phyloP scores from a whole-genome alignment of 2,888 invertebrate species.

The Ypsolopha scabrella region DNA sequence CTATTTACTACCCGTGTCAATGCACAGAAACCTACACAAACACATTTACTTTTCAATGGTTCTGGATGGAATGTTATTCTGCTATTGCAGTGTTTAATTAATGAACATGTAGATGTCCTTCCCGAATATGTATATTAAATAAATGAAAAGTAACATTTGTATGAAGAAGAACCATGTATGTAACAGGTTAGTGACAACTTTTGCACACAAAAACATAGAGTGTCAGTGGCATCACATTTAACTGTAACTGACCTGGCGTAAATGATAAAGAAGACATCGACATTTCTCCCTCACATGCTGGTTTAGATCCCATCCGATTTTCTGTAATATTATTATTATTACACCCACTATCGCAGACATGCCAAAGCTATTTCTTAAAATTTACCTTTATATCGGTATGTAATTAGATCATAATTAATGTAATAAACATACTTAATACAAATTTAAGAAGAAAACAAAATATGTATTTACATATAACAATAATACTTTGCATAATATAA shows the following conservation, averaged over 20 bases:
- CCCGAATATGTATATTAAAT: too few relatives aligned
- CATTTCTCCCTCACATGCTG: constrained; percentile 65
- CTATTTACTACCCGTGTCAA: too few relatives aligned
- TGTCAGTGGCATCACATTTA: constrained; percentile 60
- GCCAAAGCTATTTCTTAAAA: background rate
- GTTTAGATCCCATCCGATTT: constrained; percentile 66
- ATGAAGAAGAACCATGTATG: too few relatives aligned
- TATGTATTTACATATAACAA: background rate
- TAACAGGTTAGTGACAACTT: constrained; percentile 59
- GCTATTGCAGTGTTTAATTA: too few relatives aligned
- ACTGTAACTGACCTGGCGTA: constrained; percentile 70
- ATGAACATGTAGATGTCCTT: too few relatives aligned
- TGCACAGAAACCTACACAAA: too few relatives aligned
- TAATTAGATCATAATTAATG: background rate
- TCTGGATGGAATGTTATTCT: too few relatives aligned
- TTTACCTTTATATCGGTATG: background rate
- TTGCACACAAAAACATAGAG: constrained; percentile 58
- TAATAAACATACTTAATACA: background rate
- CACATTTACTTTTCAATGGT: too few relatives aligned
- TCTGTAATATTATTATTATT: constrained; percentile 65
- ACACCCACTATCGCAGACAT: constrained; percentile 12
- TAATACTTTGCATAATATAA: too few relatives aligned
- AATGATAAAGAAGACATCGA: constrained; percentile 66
- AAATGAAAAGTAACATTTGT: too few relatives aligned
- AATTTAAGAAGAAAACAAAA: background rate